Conservation (phyloP, 1,140 invertebrate species). For the Micrasema minimum region DNA sequence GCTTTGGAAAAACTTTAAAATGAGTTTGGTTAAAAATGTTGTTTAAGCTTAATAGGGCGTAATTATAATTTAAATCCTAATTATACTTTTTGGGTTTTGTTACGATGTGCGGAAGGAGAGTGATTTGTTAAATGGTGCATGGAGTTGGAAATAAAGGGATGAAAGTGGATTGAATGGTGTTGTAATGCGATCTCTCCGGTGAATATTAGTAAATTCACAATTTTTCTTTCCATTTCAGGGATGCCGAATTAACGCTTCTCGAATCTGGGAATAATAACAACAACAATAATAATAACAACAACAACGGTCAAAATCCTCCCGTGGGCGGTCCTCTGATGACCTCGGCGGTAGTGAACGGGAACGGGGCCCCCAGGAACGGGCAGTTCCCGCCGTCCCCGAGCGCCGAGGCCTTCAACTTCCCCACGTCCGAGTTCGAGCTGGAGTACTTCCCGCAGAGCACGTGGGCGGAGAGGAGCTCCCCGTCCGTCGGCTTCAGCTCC, state of each 20-base stretch:
- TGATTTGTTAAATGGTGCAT: too few species aligned
- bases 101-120: too few species aligned
- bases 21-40: too few species aligned
- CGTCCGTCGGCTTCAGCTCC: slow-evolving; percentile 39
- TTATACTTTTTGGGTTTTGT: too few species aligned
- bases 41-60: too few species aligned
- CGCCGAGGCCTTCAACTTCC: slow-evolving; percentile 46
- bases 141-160: too few species aligned
- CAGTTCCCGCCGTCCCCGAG: slow-evolving; percentile 48
- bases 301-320: slow-evolving; percentile 56
- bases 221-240: slow-evolving; percentile 57
- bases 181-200: too few species aligned
- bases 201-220: too few species aligned
- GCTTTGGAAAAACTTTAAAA: too few species aligned
- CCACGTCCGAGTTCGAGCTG: slow-evolving; percentile 43
- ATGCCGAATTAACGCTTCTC: slow-evolving; percentile 65
- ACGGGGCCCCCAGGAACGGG: slow-evolving; percentile 49
- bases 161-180: too few species aligned
- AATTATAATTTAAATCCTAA: too few species aligned
- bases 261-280: slow-evolving; percentile 57
- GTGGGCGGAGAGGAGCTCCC: slow-evolving; percentile 43
- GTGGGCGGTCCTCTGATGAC: slow-evolving; percentile 75
- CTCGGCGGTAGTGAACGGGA: slow-evolving; percentile 72
- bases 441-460: slow-evolving; percentile 44
- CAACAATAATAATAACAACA: slow-evolving; percentile 37